Percentiles rank a stretch among this genome's conserved stretches.
Evolutionary conservation across 2,113 vertebrate genomes (phyloP).

Genomic region (Menura novaehollandiae): DNA sequence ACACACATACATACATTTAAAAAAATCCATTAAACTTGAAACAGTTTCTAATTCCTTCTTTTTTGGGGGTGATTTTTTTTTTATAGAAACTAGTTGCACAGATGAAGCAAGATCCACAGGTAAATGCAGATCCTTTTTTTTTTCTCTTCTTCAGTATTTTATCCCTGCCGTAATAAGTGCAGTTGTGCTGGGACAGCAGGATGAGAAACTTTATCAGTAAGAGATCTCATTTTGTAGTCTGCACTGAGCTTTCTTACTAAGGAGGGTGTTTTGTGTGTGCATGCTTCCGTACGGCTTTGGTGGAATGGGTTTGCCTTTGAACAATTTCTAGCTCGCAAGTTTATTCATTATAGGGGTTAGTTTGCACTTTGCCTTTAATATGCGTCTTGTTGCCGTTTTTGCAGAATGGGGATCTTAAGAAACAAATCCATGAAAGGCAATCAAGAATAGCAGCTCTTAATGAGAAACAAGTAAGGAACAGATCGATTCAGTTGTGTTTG

Average conservation of each 20-base stretch:
- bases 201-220: slow-evolving; percentile 86
- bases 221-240: slow-evolving; percentile 72
- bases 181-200: slow-evolving; percentile 70
- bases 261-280: slow-evolving; percentile 56
- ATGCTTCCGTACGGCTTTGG: slow-evolving; percentile 54
- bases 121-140: slow-evolving; percentile 73
- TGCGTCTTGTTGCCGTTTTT: slow-evolving; percentile 68
- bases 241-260: slow-evolving; percentile 58
- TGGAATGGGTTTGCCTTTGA: slow-evolving; percentile 47
- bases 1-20: slow-evolving; percentile 55
- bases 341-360: slow-evolving; percentile 48
- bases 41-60: slow-evolving; percentile 71
- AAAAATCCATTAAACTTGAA: slow-evolving; percentile 79
- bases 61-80: slow-evolving; percentile 31
- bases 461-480: slow-evolving; percentile 85
- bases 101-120: slow-evolving; percentile 92
- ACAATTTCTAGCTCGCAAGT: slow-evolving; percentile 60
- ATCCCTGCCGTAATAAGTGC: slow-evolving; percentile 49
- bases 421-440: slow-evolving; percentile 83
- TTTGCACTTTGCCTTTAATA: slow-evolving; percentile 64
- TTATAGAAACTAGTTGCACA: slow-evolving; percentile 86
- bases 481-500: slow-evolving; percentile 44
- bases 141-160: slow-evolving; percentile 50
- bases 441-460: slow-evolving; percentile 81
- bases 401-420: slow-evolving; percentile 86